phyloP scores from a whole-genome alignment of 2,888 invertebrate species.

The Trachelus stipa region DNA sequence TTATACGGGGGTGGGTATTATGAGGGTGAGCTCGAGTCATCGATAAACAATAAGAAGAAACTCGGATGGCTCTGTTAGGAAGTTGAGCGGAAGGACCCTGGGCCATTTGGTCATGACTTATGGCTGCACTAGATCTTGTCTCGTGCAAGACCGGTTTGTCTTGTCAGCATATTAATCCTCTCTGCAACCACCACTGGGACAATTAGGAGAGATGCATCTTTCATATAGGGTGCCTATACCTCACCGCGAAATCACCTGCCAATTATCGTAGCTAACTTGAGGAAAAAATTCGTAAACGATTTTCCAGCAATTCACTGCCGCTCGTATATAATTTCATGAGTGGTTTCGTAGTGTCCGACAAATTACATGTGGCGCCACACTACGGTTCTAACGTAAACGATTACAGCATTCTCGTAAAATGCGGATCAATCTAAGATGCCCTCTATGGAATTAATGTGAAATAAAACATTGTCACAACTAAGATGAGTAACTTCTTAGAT shows the following conservation, averaged over 20 bases:
- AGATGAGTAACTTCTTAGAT: neutral
- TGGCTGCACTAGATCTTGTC: slow-evolving; percentile 9
- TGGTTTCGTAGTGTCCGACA: neutral
- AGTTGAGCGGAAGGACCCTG: slow-evolving; percentile 12
- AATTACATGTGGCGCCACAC: neutral
- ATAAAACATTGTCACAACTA: neutral
- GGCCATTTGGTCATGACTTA: slow-evolving; percentile 2
- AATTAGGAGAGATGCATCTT: slow-evolving; percentile 5
- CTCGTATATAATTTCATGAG: neutral
- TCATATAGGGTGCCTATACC: neutral
- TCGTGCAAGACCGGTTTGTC: slow-evolving; percentile 6
- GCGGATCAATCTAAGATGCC: neutral
- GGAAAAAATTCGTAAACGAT: neutral
- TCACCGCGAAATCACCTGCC: neutral
- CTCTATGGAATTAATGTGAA: neutral
- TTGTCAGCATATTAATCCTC: neutral
- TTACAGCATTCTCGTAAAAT: neutral
- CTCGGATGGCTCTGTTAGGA: slow-evolving; percentile 9
- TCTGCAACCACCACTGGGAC: neutral
- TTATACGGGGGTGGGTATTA: neutral
- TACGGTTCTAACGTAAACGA: neutral
- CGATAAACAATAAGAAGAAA: slow-evolving; percentile 10
- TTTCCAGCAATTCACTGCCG: neutral
- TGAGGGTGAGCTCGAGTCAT: neutral
- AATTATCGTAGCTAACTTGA: neutral